Evolutionary conservation across 2,888 invertebrate species (phyloP).

Genomic region (Sisyra nigra): DNA sequence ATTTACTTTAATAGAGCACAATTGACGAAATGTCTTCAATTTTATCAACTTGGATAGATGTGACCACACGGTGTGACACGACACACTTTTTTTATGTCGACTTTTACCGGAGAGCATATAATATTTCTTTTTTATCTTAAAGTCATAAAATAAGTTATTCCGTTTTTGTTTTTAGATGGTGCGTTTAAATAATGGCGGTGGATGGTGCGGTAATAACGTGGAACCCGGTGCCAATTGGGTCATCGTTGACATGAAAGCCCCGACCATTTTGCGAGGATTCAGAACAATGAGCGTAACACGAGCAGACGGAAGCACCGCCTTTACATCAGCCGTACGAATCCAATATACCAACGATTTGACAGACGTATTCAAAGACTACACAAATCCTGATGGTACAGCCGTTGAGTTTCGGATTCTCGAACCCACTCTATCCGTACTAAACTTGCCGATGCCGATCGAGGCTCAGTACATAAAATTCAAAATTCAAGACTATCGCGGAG

Average conservation of each 20-base stretch:
- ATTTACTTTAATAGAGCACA: too few relatives aligned
- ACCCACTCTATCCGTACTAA: constrained; percentile 78
- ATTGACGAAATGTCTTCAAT: too few relatives aligned
- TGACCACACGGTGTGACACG: too few relatives aligned
- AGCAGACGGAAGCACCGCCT: constrained; percentile 68
- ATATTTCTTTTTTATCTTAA: too few relatives aligned
- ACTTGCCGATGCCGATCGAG: constrained; percentile 81
- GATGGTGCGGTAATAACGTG: constrained; percentile 80
- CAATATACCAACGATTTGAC: constrained; percentile 80
- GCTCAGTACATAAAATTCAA: constrained; percentile 76
- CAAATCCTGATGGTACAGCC: constrained; percentile 83
- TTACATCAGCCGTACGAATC: constrained; percentile 77
- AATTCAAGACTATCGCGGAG: constrained; percentile 68
- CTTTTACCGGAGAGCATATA: too few relatives aligned
- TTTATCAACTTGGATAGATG: too few relatives aligned
- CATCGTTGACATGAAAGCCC: constrained; percentile 71
- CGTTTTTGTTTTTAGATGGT: constrained; percentile 46
- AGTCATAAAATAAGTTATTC: not conserved
- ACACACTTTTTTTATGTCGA: too few relatives aligned
- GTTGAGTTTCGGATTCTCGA: constrained; percentile 84
- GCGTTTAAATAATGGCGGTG: constrained; percentile 64
- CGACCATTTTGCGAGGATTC: constrained; percentile 78
- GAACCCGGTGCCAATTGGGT: constrained; percentile 85
- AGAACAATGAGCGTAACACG: constrained; percentile 78
- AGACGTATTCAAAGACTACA: constrained; percentile 79